Percentiles rank a stretch among this genome's conserved stretches.
Evolutionary conservation across 1,140 invertebrate species (phyloP).

Genomic region (Steinernema feltiae): DNA sequence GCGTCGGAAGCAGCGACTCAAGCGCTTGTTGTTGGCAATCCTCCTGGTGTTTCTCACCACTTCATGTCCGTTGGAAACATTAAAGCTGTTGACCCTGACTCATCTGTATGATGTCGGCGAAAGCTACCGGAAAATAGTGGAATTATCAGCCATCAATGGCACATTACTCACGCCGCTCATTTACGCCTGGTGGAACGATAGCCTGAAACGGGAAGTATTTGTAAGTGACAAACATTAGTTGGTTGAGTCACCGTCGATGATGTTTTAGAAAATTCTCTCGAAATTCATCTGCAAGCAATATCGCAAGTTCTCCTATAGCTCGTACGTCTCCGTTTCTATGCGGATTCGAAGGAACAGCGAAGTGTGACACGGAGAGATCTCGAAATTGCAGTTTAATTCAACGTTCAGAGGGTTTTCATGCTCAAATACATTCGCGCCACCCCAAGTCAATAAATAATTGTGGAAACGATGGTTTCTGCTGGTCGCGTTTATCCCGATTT

Average conservation of each 20-base stretch:
- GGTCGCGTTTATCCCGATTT: too few relatives aligned
- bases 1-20: not conserved
- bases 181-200: not conserved
- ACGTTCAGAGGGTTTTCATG: too few relatives aligned
- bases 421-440: too few relatives aligned
- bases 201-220: not conserved
- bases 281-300: not conserved
- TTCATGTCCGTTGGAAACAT: not conserved
- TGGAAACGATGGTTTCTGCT: too few relatives aligned
- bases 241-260: not conserved
- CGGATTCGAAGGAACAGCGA: too few relatives aligned
- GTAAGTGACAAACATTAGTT: not conserved
- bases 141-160: not conserved
- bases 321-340: not conserved
- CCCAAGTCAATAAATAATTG: too few relatives aligned
- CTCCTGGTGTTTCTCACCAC: not conserved
- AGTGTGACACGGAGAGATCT: too few relatives aligned
- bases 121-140: not conserved
- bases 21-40: not conserved
- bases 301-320: not conserved
- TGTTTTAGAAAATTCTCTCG: not conserved
- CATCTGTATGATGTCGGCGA: not conserved
- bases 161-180: not conserved
- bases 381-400: too few relatives aligned
- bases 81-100: not conserved